Evolutionary conservation across 2,888 invertebrate species (phyloP).

Genomic region (Cheilosia vernalis): DNA sequence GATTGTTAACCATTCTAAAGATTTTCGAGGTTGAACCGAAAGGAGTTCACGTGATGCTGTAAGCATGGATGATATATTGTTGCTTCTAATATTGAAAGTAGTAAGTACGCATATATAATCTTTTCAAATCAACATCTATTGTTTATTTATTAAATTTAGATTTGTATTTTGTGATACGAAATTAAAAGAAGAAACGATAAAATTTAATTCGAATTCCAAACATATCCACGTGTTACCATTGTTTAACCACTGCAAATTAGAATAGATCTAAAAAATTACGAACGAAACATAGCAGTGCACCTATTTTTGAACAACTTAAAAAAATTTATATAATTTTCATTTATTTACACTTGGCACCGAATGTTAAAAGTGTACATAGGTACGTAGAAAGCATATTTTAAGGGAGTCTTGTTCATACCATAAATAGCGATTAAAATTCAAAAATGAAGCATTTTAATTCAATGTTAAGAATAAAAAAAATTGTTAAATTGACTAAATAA

Average conservation of each 20-base stretch:
- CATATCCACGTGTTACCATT: conserved; percentile 38
- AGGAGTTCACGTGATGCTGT: no score
- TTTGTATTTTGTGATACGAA: background rate
- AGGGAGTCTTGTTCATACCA: conserved; percentile 28
- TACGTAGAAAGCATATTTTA: conserved; percentile 24
- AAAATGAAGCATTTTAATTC: conserved; percentile 39
- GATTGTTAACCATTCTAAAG: background rate
- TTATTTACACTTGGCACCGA: conserved; percentile 46
- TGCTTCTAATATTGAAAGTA: no score
- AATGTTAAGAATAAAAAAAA: conserved; percentile 10
- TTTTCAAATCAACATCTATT: background rate
- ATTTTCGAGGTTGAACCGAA: background rate
- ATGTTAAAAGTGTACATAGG: conserved; percentile 37
- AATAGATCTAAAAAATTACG: conserved; percentile 31
- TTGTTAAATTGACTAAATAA: conserved; percentile 36
- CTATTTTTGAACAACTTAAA: conserved; percentile 15
- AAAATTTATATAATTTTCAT: conserved; percentile 2
- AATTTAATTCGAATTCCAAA: conserved; percentile 23
- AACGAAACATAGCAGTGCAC: conserved; percentile 27
- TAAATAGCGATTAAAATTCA: conserved; percentile 31
- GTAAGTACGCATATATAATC: no score
- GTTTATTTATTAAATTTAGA: background rate
- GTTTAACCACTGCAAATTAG: conserved; percentile 42
- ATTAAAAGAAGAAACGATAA: background rate
- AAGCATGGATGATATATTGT: no score